Evolutionary conservation across 2,113 vertebrate genomes (phyloP), one percentile per base, ranked within the genome.

Genomic region (Erpornis zantholeuca): DNA sequence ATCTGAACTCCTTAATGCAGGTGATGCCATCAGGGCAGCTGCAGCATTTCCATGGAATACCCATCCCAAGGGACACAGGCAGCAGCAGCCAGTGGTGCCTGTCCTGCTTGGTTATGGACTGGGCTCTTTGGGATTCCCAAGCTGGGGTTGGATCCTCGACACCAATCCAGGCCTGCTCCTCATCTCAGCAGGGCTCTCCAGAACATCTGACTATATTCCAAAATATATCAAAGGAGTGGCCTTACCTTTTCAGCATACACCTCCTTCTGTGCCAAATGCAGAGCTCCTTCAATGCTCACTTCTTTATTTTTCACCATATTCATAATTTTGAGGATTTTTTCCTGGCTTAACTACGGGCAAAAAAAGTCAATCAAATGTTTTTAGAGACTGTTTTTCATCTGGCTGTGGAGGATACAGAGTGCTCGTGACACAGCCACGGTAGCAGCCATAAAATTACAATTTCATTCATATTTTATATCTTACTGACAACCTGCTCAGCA

Each of bases 291-390:
- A 13, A 98, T 97, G 77, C 97, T 98, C 87, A 98, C 66, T 91
- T 98, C 97, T 63, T 98, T 98, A 3, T 87, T 98, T 97, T 98
- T 99, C 82, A 98, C 98, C 96, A 92, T 98, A 44, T 96, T 98
- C 98, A 98, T 91, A 33, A 94, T 96, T 86, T 94, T 91, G 68
- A 94, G 56, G 72, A 97, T 92, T 94, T 95, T 95, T 63, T 94
- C 94, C 63, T 96, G 78, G 59, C 70, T 96, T 59, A 95, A 53
- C 96, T 96, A 27, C 36, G 22, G 20, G 12, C 24, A 47, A 14
- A 49, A 44, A 35, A 65, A 4, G 38, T 35, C 79, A 79, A 52
- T 65, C 38, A 92, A 42, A 75, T 70, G 14, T 15, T 45, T 85
- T 88, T 15, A 73, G 59, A 35, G 9, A 17, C 16, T 73, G 40